These are phyloP conservation scores for Pangasianodon gigas DNA, from an alignment of 2,113 vertebrate species.

Conservation along the genomic window DNA sequence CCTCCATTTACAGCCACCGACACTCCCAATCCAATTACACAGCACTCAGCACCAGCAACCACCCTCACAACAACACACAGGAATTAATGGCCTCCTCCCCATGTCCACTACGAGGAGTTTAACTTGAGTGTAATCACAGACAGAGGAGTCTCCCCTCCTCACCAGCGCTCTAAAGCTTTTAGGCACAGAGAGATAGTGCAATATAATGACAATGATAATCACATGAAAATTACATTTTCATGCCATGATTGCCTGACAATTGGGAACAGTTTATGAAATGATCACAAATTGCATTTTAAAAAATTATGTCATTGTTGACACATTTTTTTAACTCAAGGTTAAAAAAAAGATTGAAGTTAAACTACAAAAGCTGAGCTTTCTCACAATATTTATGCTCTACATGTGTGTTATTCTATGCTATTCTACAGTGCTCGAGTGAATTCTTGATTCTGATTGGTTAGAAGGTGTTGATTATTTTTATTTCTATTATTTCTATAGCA, in stretches of 20 bases:
- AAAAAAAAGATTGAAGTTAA: too few species aligned
- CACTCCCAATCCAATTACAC: constrained; percentile 46
- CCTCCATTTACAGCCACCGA: constrained; percentile 24
- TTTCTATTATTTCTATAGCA: not conserved
- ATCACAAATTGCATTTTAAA: not conserved
- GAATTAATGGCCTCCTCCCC: constrained; percentile 36
- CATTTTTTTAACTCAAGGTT: not conserved
- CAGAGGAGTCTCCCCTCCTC: not conserved
- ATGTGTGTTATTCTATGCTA: too few species aligned
- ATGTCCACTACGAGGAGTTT: constrained; percentile 8
- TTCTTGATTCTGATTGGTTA: not conserved
- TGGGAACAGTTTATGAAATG: not conserved
- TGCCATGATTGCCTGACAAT: not conserved
- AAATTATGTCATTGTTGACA: not conserved
- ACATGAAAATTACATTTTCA: not conserved
- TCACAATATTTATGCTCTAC: too few species aligned
- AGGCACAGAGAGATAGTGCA: not conserved
- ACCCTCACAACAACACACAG: not conserved
- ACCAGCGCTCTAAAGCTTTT: not conserved
- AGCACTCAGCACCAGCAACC: constrained; percentile 41
- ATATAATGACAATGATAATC: not conserved
- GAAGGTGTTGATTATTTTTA: not conserved
- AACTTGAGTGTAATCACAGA: not conserved
- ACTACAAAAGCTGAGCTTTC: not conserved
- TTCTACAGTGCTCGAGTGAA: not conserved